A percentile compares a stretch with the other conserved stretches of the same genome.
phyloP scores from a whole-genome alignment of 2,888 invertebrate species.

The Xestoiulus laeticollis region DNA sequence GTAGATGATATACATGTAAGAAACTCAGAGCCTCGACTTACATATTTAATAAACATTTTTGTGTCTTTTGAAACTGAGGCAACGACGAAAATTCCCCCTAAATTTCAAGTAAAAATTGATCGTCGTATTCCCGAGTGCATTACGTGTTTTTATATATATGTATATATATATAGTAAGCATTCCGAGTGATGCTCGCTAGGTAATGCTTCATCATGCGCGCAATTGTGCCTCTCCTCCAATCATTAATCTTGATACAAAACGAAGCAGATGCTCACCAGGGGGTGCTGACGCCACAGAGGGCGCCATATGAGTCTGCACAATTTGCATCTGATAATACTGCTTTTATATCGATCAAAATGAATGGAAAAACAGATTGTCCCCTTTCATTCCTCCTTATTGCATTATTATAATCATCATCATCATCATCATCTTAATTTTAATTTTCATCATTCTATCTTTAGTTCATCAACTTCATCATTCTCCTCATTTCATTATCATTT shows the following conservation, averaged over 20 bases:
- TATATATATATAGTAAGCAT: too few species aligned
- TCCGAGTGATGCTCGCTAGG: background rate
- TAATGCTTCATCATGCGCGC: background rate
- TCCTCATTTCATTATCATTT: too few species aligned
- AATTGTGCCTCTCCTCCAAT: background rate
- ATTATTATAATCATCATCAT: background rate
- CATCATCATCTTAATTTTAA: background rate
- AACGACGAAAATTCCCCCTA: background rate
- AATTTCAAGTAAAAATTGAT: background rate
- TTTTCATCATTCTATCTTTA: too few species aligned
- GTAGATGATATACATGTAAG: too few species aligned
- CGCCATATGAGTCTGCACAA: background rate
- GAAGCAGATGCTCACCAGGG: background rate
- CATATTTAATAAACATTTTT: too few species aligned
- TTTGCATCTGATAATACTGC: background rate
- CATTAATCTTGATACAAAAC: background rate
- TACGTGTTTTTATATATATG: background rate
- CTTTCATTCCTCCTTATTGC: too few species aligned
- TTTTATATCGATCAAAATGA: background rate
- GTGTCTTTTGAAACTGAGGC: too few species aligned
- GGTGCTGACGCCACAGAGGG: too few species aligned
- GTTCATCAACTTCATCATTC: too few species aligned
- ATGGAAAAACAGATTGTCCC: background rate
- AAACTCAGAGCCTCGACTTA: too few species aligned
- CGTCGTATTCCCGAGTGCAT: background rate